phyloP scores from a whole-genome alignment of 2,888 invertebrate genomes.

The Helleia helle region DNA sequence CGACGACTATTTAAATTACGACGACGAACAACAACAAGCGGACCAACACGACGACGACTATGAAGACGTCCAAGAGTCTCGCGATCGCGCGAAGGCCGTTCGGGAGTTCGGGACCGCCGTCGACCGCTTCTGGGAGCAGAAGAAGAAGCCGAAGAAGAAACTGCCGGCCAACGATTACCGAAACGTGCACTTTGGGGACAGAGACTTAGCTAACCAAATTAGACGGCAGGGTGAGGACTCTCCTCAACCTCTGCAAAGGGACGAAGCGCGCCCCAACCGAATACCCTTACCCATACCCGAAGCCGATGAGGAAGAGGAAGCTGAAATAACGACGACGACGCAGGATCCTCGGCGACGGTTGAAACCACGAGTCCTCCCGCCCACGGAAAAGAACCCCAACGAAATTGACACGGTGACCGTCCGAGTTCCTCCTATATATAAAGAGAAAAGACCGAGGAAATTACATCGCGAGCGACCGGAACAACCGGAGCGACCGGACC shows the following conservation, averaged over 20 bases:
- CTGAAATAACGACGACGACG: slow-evolving; percentile 57
- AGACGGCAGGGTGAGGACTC: slow-evolving; percentile 29
- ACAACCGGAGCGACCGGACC: slow-evolving; percentile 30
- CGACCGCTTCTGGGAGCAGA: slow-evolving; percentile 57
- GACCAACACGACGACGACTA: slow-evolving; percentile 47
- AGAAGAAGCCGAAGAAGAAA: slow-evolving; percentile 32
- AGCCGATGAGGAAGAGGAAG: slow-evolving; percentile 40
- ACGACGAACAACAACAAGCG: slow-evolving; percentile 31
- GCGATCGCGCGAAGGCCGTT: slow-evolving; percentile 44
- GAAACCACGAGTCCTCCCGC: slow-evolving; percentile 57
- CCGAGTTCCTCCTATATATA: slow-evolving; percentile 63
- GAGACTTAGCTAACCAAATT: slow-evolving; percentile 35
- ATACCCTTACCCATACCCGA: slow-evolving; percentile 29
- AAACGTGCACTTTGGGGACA: slow-evolving; percentile 60
- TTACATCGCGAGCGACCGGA: slow-evolving; percentile 44
- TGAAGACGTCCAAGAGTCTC: slow-evolving; percentile 55
- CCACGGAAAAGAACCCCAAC: slow-evolving; percentile 63
- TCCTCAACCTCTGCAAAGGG: slow-evolving; percentile 38
- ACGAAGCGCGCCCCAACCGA: slow-evolving; percentile 30
- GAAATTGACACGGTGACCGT: slow-evolving; percentile 68
- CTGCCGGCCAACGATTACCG: slow-evolving; percentile 46
- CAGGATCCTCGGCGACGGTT: slow-evolving; percentile 52
- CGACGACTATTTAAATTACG: slow-evolving; percentile 48
- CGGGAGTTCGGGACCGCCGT: slow-evolving; percentile 52
- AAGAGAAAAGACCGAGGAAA: slow-evolving; percentile 57